Evolutionary conservation across 64 coral and sea anemone species (phyloP).

Genomic region (Stichodactyla helianthus): DNA sequence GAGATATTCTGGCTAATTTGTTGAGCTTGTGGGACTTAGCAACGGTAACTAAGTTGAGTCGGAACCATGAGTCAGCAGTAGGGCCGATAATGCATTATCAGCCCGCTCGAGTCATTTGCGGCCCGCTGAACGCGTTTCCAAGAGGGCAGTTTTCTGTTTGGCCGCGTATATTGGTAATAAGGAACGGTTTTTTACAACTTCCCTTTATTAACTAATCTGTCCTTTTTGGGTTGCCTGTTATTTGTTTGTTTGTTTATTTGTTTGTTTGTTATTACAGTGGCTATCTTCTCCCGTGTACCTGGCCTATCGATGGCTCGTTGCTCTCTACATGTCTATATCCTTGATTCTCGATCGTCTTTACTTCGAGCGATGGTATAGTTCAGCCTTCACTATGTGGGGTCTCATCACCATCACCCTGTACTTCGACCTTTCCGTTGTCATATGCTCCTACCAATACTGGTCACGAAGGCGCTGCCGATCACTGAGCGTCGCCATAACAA

Average conservation of each 20-base stretch:
- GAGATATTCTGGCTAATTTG: no score
- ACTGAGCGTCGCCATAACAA: neutral
- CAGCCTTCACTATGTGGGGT: slow-evolving; percentile 2
- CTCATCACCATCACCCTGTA: neutral
- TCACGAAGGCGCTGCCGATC: neutral
- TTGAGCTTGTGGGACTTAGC: no score
- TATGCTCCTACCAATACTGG: neutral
- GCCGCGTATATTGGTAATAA: no score
- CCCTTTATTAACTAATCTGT: neutral
- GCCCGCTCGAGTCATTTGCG: no score
- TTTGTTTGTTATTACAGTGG: slow-evolving; percentile 5
- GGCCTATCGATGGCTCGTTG: slow-evolving; percentile 15
- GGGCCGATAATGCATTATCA: no score
- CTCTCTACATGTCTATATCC: neutral
- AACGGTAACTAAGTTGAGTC: no score
- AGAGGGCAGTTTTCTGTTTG: no score
- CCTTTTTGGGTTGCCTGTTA: neutral
- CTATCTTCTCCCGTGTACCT: neutral
- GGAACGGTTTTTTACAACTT: neutral
- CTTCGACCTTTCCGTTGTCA: neutral
- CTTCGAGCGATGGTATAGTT: neutral
- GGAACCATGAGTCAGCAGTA: no score
- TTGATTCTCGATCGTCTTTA: neutral
- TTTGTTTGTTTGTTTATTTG: neutral
- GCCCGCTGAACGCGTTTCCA: no score